Evolutionary conservation across 1,140 invertebrate genomes (phyloP), one percentile per base, ranked within the genome.

Genomic region (Thaumetopoea pityocampa): DNA sequence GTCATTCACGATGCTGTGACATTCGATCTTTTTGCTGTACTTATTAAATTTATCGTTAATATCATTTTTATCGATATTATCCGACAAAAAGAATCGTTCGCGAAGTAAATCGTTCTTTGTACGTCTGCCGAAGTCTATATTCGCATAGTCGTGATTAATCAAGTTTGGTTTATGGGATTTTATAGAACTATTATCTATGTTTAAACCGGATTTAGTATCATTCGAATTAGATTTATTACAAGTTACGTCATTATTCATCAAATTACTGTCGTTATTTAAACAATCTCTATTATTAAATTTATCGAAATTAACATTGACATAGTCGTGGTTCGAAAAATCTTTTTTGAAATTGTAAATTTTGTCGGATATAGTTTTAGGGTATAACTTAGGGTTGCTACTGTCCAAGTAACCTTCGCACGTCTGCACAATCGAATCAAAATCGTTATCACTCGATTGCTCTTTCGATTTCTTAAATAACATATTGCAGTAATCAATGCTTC

Each of bases 261-360:
- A n/a, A n/a, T n/a, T n/a, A n/a, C n/a, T n/a, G n/a, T n/a, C n/a
- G n/a, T n/a, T n/a, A n/a, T n/a, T n/a, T n/a, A n/a, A n/a, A n/a
- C n/a, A n/a, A n/a, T n/a, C n/a, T n/a, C n/a, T n/a, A n/a, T n/a
- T 19, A 10, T 41, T 32, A 17, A 6, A 22, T 23, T 41, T 41
- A 32, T 32, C 28, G 15, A 36, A 52, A 22, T 37, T 52, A 2
- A 82, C 51, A 10, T 82, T 82, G 27, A 37, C 74, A 15, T 82
- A 82, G 30, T 78, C 57, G 10, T 82, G 78, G 41, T 72, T 64
- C 1, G 74, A 68, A 37, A 70, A 83, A 40, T 83, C 79, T 14
- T 80, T 83, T 72, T 80, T 81, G 48, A 83, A 72, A 44, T 76
- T 73, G 26, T 63, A 76, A 14, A 81, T 81, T 46, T 76, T 79